Evolutionary conservation across 2,888 invertebrate species (phyloP), one percentile per base, ranked within the genome.

Genomic region (Eristalinus aeneus): DNA sequence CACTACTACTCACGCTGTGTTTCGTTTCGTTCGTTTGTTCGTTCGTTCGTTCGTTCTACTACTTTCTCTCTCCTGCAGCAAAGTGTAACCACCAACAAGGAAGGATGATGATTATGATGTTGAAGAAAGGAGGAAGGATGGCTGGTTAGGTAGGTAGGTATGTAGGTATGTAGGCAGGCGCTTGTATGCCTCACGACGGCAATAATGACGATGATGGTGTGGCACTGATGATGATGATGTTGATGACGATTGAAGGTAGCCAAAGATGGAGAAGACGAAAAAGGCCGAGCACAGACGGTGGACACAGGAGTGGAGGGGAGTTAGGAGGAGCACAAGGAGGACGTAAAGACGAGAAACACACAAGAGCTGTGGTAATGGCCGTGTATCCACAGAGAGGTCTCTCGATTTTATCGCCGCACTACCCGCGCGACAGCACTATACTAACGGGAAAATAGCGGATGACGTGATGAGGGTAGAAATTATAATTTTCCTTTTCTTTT

Each of bases 381-480:
- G 76, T 73, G 73, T 61, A 69, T 81, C 64, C 20, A 23, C 67
- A 73, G 64, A 81, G 85, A 85, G 76, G 81, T 77, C 60, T 76
- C 12, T 81, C 53, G 74, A 58, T 71, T 69, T 75, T 78, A 61
- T 74, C 67, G 77, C 80, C 85, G 80, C 84, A 85, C 85, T 81
- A 80, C 85, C 81, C 80, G 81, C 81, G 78, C 81, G 82, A 87
- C 76, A 77, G 77, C 68, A 87, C 76, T 82, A 74, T 74, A 87
- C 87, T 88, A 86, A 86, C 80, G 80, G 88, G 67, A 81, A 86
- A 80, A 88, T 81, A 77, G 82, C 79, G 74, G 75, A 84, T 88
- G 77, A 87, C 83, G 84, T 79, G 86, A 84, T 88, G 88, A 86
- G 88, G 88, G 88, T 88, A 86, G 88, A 75, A 86, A 86, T 88